A percentile compares a stretch with the other conserved stretches of the same genome.
These are phyloP conservation scores for Sarcophaga subvicina DNA, from an alignment of 2,888 invertebrate species.

Conservation along the genomic window DNA sequence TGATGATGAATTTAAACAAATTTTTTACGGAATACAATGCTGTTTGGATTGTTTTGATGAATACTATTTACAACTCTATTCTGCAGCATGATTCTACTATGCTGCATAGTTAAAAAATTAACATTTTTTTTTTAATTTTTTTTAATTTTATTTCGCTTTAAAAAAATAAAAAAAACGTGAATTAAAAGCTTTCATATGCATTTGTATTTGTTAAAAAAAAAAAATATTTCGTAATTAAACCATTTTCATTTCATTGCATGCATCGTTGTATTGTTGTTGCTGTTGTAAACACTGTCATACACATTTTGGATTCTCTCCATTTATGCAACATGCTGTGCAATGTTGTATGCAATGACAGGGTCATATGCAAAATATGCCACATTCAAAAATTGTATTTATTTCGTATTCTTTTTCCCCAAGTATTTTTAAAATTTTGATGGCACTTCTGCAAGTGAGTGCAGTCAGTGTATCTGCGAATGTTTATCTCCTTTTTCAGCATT, in stretches of 20 bases:
- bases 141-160: too few relatives aligned
- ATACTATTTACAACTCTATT: too few relatives aligned
- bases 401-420: slow-evolving; percentile 9
- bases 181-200: too few relatives aligned
- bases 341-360: slow-evolving; percentile 35
- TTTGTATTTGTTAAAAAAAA: too few relatives aligned
- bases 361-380: slow-evolving; percentile 50
- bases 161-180: background rate
- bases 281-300: slow-evolving; percentile 24
- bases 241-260: background rate
- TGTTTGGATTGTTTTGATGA: too few relatives aligned
- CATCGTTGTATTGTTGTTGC: background rate
- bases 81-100: too few relatives aligned
- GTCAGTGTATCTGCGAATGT: background rate
- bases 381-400: slow-evolving; percentile 19
- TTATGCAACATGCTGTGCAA: slow-evolving; percentile 49
- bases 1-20: too few relatives aligned
- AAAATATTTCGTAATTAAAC: background rate
- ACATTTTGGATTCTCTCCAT: slow-evolving; percentile 20
- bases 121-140: too few relatives aligned
- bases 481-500: background rate
- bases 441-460: slow-evolving; percentile 2
- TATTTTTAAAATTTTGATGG: slow-evolving; percentile 20
- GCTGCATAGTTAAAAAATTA: too few relatives aligned
- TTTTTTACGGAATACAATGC: too few relatives aligned